phyloP scores from a whole-genome alignment of 2,113 vertebrate species.

The Ranitomeya variabilis region DNA sequence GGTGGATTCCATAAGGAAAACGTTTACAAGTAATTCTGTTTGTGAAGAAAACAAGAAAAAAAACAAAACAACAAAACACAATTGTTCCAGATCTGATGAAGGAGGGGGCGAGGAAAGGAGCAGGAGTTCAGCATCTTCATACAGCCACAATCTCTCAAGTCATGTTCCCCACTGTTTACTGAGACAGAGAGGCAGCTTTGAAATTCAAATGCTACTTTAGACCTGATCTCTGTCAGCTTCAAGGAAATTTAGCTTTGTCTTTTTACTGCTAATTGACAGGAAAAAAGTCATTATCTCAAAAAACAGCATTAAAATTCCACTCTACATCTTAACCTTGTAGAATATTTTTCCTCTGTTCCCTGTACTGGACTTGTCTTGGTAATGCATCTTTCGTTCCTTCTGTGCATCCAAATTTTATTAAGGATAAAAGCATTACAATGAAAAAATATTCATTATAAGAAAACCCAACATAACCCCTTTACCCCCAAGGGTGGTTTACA shows the following conservation, averaged over 20 bases:
- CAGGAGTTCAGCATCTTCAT: conserved; percentile 39
- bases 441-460: background rate
- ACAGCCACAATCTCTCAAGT: conserved; percentile 21
- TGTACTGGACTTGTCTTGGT: background rate
- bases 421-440: background rate
- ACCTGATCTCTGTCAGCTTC: conserved; percentile 50
- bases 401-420: background rate
- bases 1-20: conserved; percentile 46
- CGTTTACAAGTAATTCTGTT: conserved; percentile 53
- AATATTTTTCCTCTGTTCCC: background rate
- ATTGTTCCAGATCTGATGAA: conserved; percentile 39
- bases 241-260: conserved; percentile 49
- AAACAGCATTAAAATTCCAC: conserved; percentile 50
- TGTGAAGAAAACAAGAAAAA: conserved; percentile 31
- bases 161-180: conserved; percentile 55
- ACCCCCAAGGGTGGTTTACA: too few species aligned
- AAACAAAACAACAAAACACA: conserved; percentile 44
- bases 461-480: background rate
- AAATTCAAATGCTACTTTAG: conserved; percentile 54
- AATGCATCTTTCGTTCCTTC: background rate
- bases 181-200: conserved; percentile 46
- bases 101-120: conserved; percentile 23
- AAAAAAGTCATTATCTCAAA: conserved; percentile 50
- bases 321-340: conserved; percentile 25
- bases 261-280: conserved; percentile 44